These are phyloP conservation scores for Oreochromis mossambicus DNA, from an alignment of 2,797 vertebrate genomes.

Conservation along the genomic window DNA sequence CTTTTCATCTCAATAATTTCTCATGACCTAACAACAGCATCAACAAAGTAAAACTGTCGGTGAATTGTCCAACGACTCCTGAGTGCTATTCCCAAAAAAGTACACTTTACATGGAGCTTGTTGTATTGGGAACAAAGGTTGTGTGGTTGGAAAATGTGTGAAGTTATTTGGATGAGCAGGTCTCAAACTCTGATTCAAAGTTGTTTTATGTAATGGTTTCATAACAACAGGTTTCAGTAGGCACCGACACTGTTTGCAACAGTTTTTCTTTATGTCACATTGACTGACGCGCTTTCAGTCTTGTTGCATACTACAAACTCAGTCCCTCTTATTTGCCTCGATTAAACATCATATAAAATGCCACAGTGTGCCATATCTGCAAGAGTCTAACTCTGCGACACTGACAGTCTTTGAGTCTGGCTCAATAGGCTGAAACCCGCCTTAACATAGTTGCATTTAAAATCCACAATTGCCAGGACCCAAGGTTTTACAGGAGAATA, in stretches of 20 bases:
- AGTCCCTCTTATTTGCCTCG: background rate
- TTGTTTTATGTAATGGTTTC: background rate
- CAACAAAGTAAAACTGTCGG: background rate
- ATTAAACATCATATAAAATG: background rate
- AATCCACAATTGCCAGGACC: background rate
- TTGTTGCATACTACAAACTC: background rate
- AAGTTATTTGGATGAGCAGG: background rate
- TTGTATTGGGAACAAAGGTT: background rate
- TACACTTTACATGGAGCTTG: background rate
- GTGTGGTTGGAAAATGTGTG: background rate
- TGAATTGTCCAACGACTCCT: background rate
- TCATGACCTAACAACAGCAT: background rate
- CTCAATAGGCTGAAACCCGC: background rate
- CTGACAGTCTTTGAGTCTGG: background rate
- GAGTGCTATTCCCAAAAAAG: background rate
- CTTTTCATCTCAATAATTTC: background rate
- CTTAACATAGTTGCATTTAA: background rate
- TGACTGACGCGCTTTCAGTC: background rate
- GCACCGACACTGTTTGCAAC: background rate
- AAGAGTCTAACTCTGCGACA: background rate
- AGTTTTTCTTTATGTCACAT: background rate
- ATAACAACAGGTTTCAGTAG: background rate
- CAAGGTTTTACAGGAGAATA: background rate
- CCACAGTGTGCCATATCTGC: background rate
- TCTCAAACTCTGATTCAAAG: background rate